Base-by-base conservation (phyloP, 2,888 invertebrate genomes). In the Clepsis dumicolana region DNA sequence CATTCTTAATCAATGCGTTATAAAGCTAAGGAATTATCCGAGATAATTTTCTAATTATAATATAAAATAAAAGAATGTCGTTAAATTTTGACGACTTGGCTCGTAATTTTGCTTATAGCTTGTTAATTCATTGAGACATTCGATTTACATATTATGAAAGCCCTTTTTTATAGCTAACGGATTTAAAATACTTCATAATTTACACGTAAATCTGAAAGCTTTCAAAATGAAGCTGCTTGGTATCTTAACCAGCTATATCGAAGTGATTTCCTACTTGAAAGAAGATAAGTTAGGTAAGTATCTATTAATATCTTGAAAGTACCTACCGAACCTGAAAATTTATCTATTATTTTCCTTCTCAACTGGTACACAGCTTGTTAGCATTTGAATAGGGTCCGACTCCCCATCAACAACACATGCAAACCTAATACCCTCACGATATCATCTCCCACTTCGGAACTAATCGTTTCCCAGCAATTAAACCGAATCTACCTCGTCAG, bases 401-500 rank as follows among this genome's bases (percentile, higher is more conserved):
- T 21, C 21, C 8, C 21, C 41, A 32, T 41, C 35, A 52, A 35
- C 35, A 50, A 21, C 35, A 61, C 16, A 53, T 53, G 52, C 16
- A 60, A 53, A 14, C 41, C 24, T 41, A 53, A 65, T 24, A 57
- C 8, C 21, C 27, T 16, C 53, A 25, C 53, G 66, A 61, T 66
- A 61, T 61, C 53, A 54, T 61, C 32, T 48, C 12, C 52, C 52
- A 41, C 24, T 41, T 41, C 25, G 35, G n/a, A 4, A 62, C 24
- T 35, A 27, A 65, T 65, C 50, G 50, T 63, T 60, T 21, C 52
- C 48, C 60, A 68, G 75, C 73, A 76, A 77, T 79, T 77, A 77
- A 68, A 76, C 72, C 65, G 77, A 78, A 80, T 71, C 72, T 74
- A 74, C 70, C 71, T 76, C 70, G 75, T 77, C 75, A 77, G 71